A percentile compares a stretch with the other conserved stretches of the same genome.
These are phyloP conservation scores for Lobophora halterata DNA, from an alignment of 2,888 invertebrate species.

Conservation along the genomic window DNA sequence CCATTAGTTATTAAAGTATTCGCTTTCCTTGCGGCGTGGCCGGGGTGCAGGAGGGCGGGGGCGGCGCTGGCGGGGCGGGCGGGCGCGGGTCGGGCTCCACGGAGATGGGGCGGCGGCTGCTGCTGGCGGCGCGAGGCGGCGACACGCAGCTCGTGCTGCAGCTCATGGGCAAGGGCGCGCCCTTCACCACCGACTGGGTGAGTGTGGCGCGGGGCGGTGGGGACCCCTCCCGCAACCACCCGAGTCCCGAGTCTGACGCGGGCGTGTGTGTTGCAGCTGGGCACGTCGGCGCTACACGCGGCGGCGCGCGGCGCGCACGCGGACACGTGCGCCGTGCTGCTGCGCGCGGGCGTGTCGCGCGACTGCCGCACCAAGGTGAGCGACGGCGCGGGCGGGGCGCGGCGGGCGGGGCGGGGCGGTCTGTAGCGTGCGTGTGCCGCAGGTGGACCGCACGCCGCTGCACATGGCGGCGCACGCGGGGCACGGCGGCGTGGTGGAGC, in stretches of 20 bases:
- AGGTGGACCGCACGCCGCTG: constrained; percentile 90
- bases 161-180: constrained; percentile 92
- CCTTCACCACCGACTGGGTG: constrained; percentile 97
- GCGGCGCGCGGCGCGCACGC: constrained; percentile 89
- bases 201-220: constrained; percentile 11
- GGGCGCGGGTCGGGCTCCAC: constrained; percentile 68
- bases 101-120: constrained; percentile 91
- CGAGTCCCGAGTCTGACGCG: no score
- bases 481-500: constrained; percentile 85
- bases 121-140: constrained; percentile 89
- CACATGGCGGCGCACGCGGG: constrained; percentile 95
- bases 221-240: background rate
- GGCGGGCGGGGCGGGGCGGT: background rate
- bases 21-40: no score
- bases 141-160: constrained; percentile 87
- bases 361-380: constrained; percentile 90
- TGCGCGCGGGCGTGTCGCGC: constrained; percentile 92
- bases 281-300: constrained; percentile 93
- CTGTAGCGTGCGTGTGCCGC: background rate
- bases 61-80: constrained; percentile 31
- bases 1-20: no score
- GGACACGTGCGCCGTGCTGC: constrained; percentile 89
- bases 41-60: constrained; percentile 28
- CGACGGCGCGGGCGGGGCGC: background rate
- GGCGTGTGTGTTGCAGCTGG: constrained; percentile 80